Percentiles rank a stretch among this genome's conserved stretches.
phyloP scores from a whole-genome alignment of 2,797 vertebrate species.

The Merluccius polli region DNA sequence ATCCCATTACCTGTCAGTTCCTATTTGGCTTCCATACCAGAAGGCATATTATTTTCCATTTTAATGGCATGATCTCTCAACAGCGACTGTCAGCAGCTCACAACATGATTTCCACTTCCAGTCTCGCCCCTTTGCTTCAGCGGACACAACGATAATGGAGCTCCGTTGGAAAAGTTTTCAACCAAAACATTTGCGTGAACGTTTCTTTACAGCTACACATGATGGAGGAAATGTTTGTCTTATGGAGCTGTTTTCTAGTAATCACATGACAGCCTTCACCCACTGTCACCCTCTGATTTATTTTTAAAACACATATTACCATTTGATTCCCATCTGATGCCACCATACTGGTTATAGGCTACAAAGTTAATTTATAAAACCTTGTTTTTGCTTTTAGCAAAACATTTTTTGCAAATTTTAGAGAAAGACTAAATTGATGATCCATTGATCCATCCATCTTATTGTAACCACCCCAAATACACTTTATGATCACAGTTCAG shows the following conservation, averaged over 20 bases:
- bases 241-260: too few species aligned
- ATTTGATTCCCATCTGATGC: too few species aligned
- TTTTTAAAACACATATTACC: too few species aligned
- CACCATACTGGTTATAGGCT: too few species aligned
- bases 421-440: too few species aligned
- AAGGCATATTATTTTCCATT: conserved; percentile 62
- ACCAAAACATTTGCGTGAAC: conserved; percentile 16
- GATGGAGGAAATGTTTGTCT: not conserved
- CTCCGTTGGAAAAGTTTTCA: conserved; percentile 24
- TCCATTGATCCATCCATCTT: not conserved
- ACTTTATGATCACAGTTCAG: not conserved
- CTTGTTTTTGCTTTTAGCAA: too few species aligned
- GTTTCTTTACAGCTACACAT: conserved; percentile 20
- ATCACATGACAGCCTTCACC: too few species aligned
- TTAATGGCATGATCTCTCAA: conserved; percentile 57
- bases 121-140: conserved; percentile 38
- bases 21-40: conserved; percentile 45
- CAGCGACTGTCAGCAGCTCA: conserved; percentile 55
- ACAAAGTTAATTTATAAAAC: too few species aligned
- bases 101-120: conserved; percentile 44
- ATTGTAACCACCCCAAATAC: not conserved
- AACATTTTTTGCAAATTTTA: not conserved
- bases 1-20: conserved; percentile 53
- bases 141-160: conserved; percentile 33
- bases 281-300: too few species aligned